These are phyloP conservation scores for Poeciliopsis paucimaculata DNA, from an alignment of 2,797 vertebrate genomes.

Conservation along the genomic window DNA sequence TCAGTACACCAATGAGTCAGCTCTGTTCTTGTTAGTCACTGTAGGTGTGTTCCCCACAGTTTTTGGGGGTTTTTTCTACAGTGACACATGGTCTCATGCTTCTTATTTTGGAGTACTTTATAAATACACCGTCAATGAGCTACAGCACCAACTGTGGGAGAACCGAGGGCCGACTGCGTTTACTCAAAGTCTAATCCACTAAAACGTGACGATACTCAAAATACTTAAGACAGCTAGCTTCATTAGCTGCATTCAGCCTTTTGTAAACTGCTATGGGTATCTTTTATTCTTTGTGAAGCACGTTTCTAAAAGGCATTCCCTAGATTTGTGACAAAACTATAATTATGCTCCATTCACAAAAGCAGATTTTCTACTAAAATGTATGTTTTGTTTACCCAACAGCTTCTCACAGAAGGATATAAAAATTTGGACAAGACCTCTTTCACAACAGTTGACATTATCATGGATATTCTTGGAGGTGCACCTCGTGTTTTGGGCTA, in stretches of 20 bases:
- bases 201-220: slow-evolving; percentile 8
- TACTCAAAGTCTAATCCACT: slow-evolving; percentile 30
- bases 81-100: slow-evolving; percentile 57
- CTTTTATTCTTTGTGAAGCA: neutral
- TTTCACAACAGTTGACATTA: slow-evolving; percentile 10
- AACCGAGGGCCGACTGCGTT: slow-evolving; percentile 22
- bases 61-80: slow-evolving; percentile 36
- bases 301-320: neutral
- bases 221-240: neutral
- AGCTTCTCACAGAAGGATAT: slow-evolving; percentile 29
- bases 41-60: slow-evolving; percentile 37
- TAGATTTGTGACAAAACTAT: neutral
- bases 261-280: neutral
- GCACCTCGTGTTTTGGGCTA: slow-evolving; percentile 92
- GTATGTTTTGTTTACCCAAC: slow-evolving; percentile 17
- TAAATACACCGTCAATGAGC: slow-evolving; percentile 79
- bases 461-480: slow-evolving; percentile 87
- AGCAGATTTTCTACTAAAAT: neutral
- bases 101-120: slow-evolving; percentile 81
- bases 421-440: neutral
- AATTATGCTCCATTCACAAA: neutral
- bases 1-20: neutral
- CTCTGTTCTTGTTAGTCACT: slow-evolving; percentile 12
- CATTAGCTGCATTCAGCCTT: neutral
- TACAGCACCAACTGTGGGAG: slow-evolving; percentile 80